Conservation (phyloP, 2,888 invertebrate genomes). For the Stictocephala bisonia region DNA sequence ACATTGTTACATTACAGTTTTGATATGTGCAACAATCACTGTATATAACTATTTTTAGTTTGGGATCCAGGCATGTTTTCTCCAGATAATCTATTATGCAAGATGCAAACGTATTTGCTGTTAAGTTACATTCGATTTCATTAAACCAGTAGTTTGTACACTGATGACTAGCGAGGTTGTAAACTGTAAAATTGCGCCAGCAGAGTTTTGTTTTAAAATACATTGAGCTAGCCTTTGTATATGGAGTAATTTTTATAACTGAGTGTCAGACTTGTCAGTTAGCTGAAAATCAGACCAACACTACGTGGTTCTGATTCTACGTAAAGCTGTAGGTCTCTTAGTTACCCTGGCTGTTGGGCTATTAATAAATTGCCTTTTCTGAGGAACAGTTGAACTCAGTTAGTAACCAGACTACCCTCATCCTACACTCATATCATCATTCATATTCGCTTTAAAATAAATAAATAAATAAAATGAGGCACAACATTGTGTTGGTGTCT, state of each 20-base stretch:
- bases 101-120: conserved; percentile 47
- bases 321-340: too few species aligned
- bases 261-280: too few species aligned
- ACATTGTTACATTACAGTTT: conserved; percentile 58
- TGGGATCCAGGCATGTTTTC: conserved; percentile 35
- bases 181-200: background rate
- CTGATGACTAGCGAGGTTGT: conserved; percentile 3
- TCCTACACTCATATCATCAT: too few species aligned
- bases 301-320: too few species aligned
- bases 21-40: conserved; percentile 60
- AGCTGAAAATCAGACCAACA: too few species aligned
- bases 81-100: conserved; percentile 47
- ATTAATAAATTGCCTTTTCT: too few species aligned
- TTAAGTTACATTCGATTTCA: conserved; percentile 47
- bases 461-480: too few species aligned
- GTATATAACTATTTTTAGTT: conserved; percentile 55
- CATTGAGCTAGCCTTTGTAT: background rate
- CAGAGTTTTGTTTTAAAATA: conserved; percentile 5
- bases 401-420: too few species aligned
- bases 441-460: too few species aligned
- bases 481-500: too few species aligned
- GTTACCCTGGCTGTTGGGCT: too few species aligned
- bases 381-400: too few species aligned
- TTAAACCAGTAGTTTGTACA: conserved; percentile 42
- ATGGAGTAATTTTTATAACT: background rate